These are phyloP conservation scores for Fragum sueziense DNA, from an alignment of 2,888 invertebrate genomes.

Conservation along the genomic window DNA sequence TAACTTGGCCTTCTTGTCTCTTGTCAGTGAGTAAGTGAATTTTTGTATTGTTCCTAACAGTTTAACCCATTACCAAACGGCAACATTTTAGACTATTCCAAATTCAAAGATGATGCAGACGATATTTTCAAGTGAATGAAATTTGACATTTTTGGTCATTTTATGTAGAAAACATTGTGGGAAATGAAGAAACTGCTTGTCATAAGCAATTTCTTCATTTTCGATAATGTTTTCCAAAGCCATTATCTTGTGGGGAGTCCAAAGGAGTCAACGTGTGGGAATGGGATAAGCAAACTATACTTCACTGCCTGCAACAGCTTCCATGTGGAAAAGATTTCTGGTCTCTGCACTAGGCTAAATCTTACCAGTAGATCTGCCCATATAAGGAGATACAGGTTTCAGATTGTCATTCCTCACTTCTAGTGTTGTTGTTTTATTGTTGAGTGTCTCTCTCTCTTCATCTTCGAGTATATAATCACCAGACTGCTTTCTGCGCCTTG, in stretches of 20 bases:
- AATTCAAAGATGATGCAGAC: too few species aligned
- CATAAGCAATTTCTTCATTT: not conserved
- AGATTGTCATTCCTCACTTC: constrained; percentile 22
- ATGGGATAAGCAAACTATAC: not conserved
- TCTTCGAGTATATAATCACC: constrained; percentile 48
- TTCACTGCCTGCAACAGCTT: too few species aligned
- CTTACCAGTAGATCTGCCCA: constrained; percentile 39
- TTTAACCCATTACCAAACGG: too few species aligned
- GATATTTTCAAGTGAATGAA: too few species aligned
- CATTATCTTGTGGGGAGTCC: too few species aligned
- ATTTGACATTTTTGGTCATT: too few species aligned
- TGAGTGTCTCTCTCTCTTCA: constrained; percentile 37
- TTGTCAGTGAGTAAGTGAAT: too few species aligned
- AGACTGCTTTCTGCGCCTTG: constrained; percentile 35
- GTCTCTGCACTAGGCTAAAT: too few species aligned
- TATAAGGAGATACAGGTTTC: constrained; percentile 34
- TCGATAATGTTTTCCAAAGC: constrained; percentile 8
- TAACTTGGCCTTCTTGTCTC: too few species aligned
- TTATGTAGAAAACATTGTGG: not conserved
- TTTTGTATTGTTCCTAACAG: too few species aligned
- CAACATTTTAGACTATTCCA: too few species aligned
- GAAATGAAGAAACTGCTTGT: not conserved
- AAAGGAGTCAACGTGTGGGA: not conserved
- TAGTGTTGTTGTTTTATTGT: constrained; percentile 13
- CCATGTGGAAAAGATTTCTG: too few species aligned